phyloP scores from a whole-genome alignment of 2,888 invertebrate species.

The Abscondita cerata region DNA sequence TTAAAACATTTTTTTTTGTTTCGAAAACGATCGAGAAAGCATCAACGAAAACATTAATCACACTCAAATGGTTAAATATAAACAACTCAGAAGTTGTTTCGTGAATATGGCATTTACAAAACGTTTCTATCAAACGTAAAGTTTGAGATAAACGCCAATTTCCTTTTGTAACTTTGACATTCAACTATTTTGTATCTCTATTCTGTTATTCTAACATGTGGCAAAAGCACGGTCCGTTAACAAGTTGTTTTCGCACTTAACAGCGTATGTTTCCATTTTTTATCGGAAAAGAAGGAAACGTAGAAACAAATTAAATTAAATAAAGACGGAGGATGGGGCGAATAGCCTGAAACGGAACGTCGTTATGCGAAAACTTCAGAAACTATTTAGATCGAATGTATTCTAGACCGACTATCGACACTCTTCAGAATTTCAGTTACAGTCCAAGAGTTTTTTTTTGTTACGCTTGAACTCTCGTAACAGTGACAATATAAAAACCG shows the following conservation, averaged over 20 bases:
- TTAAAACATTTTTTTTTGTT: no score
- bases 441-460: conserved; percentile 20
- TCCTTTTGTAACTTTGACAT: conserved; percentile 1
- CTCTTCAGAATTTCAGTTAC: conserved; percentile 41
- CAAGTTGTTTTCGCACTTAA: conserved; percentile 49
- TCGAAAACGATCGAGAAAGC: no score
- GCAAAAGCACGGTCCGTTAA: conserved; percentile 49
- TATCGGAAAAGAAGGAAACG: conserved; percentile 39
- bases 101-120: neutral
- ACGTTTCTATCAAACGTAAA: conserved; percentile 3
- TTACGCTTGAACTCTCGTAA: conserved; percentile 19
- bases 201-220: conserved; percentile 33
- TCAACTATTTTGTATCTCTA: conserved; percentile 10
- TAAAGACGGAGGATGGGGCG: conserved; percentile 32
- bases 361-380: conserved; percentile 48
- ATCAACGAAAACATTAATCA: no score
- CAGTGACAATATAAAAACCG: conserved; percentile 18
- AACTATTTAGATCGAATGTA: conserved; percentile 47
- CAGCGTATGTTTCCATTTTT: conserved; percentile 45
- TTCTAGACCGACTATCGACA: conserved; percentile 42
- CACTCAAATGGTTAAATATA: no score
- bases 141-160: conserved; percentile 16
- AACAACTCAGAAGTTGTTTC: neutral
- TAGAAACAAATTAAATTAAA: conserved; percentile 34
- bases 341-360: conserved; percentile 43